phyloP scores from a whole-genome alignment of 2,888 invertebrate species.

The Hypomecis atomaria region DNA sequence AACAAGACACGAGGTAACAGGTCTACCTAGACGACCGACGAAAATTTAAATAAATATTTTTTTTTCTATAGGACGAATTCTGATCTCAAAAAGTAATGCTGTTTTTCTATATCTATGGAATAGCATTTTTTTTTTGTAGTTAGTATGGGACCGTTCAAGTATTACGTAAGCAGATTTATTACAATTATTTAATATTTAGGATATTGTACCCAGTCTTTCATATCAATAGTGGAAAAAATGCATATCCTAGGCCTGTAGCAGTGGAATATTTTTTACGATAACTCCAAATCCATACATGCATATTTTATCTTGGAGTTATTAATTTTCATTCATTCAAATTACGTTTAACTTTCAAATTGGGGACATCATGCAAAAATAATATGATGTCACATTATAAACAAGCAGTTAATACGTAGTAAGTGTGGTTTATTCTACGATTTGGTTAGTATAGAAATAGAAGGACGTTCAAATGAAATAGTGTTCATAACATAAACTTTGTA shows the following conservation, averaged over 20 bases:
- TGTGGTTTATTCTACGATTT: not conserved
- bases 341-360: slow-evolving; percentile 20
- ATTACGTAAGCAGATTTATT: no score
- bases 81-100: no score
- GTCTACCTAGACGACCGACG: no score
- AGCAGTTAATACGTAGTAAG: not conserved
- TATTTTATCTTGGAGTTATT: slow-evolving; percentile 17
- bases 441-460: not conserved
- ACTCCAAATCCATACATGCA: not conserved
- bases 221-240: not conserved
- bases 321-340: slow-evolving; percentile 24
- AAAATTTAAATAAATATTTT: no score
- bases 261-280: not conserved
- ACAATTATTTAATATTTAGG: no score
- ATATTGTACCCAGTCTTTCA: no score
- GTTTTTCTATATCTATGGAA: no score
- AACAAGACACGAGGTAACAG: no score
- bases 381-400: not conserved
- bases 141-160: no score
- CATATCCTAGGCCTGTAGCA: not conserved
- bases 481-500: not conserved
- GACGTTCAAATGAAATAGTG: not conserved
- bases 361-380: not conserved
- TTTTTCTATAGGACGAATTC: no score
- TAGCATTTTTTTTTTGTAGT: no score